These are phyloP conservation scores for Pardalotus punctatus DNA, from an alignment of 2,113 vertebrate genomes.

Conservation along the genomic window DNA sequence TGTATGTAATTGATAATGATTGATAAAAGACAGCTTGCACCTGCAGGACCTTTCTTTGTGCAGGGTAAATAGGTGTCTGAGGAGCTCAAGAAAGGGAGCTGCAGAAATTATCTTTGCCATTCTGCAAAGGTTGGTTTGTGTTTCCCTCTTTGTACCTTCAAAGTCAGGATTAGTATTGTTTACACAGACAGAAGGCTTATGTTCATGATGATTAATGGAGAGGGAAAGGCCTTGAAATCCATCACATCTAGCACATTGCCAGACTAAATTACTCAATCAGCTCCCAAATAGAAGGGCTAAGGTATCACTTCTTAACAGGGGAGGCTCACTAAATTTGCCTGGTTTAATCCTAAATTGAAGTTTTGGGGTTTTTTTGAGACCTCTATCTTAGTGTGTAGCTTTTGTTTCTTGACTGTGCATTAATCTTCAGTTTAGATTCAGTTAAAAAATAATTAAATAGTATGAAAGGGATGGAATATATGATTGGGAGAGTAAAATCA, in stretches of 20 bases:
- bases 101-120: constrained; percentile 13
- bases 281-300: not conserved
- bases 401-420: not conserved
- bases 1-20: constrained; percentile 79
- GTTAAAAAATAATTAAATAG: not conserved
- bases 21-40: constrained; percentile 80
- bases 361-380: not conserved
- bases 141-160: constrained; percentile 53
- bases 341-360: not conserved
- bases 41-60: constrained; percentile 41
- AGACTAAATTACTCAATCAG: not conserved
- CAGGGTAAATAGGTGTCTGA: constrained; percentile 23
- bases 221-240: constrained; percentile 29
- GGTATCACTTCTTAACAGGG: not conserved
- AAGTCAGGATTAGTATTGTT: constrained; percentile 62
- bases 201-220: constrained; percentile 34
- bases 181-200: constrained; percentile 40
- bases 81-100: constrained; percentile 5
- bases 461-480: not conserved
- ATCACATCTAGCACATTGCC: constrained; percentile 6
- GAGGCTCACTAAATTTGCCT: not conserved
- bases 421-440: not conserved
- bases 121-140: constrained; percentile 11
- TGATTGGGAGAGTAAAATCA: not conserved
- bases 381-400: not conserved